Evolutionary conservation across 2,888 invertebrate genomes (phyloP).

Genomic region (Priocnemis perturbator): DNA sequence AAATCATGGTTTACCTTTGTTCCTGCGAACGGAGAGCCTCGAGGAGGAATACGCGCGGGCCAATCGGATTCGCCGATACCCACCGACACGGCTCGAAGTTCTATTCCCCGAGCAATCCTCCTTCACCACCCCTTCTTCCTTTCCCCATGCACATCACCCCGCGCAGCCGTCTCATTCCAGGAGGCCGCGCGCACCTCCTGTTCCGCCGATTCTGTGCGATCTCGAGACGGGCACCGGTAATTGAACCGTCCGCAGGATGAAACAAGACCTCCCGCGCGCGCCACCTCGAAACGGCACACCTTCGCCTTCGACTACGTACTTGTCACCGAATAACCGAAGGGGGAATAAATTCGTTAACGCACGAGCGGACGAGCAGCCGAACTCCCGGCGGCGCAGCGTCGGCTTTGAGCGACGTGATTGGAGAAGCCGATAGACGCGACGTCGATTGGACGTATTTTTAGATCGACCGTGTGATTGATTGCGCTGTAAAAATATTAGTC

Average conservation of each 20-base stretch:
- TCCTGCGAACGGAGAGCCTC: constrained; percentile 39
- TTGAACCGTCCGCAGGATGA: constrained; percentile 43
- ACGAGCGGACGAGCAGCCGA: too few species aligned
- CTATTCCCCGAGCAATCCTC: constrained; percentile 34
- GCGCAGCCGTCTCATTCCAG: neutral
- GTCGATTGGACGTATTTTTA: too few species aligned
- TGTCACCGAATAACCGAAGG: neutral
- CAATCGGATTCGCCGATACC: constrained; percentile 47
- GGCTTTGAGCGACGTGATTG: too few species aligned
- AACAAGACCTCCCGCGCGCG: constrained; percentile 21
- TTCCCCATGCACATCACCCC: neutral
- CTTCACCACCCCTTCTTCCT: neutral
- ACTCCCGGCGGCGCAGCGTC: too few species aligned
- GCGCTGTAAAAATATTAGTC: too few species aligned
- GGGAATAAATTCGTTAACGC: constrained; percentile 5
- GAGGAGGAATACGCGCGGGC: constrained; percentile 32
- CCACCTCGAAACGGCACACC: neutral
- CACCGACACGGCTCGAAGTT: constrained; percentile 30
- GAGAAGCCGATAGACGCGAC: too few species aligned
- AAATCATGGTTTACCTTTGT: constrained; percentile 63
- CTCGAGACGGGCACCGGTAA: constrained; percentile 39
- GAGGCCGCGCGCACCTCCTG: too few species aligned
- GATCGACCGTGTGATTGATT: too few species aligned
- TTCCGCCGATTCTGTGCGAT: constrained; percentile 27
- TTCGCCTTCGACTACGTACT: neutral